Conservation (phyloP, 2,888 invertebrate genomes). For the Leptogaster cylindrica region DNA sequence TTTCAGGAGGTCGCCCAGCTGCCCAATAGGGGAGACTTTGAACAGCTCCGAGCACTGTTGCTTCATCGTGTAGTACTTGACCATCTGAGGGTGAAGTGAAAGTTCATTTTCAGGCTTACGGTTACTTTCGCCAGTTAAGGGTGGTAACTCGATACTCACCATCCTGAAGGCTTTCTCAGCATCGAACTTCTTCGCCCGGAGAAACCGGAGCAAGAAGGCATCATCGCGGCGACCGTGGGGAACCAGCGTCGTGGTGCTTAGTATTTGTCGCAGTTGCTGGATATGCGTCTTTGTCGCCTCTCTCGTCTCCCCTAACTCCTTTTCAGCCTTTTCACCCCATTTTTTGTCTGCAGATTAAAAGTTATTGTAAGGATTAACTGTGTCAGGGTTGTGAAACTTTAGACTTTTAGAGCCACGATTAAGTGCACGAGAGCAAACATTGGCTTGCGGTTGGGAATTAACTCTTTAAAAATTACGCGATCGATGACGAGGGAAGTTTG, state of each 20-base stretch:
- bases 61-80: conserved; percentile 62
- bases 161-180: conserved; percentile 62
- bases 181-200: conserved; percentile 66
- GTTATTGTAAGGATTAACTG: background rate
- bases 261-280: conserved; percentile 43
- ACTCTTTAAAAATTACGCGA: background rate
- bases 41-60: conserved; percentile 61
- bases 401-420: too few species aligned
- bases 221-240: conserved; percentile 63
- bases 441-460: background rate
- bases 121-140: background rate
- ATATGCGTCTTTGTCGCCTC: conserved; percentile 42
- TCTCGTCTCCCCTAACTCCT: conserved; percentile 46
- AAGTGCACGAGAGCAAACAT: background rate
- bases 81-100: conserved; percentile 53
- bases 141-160: conserved; percentile 52
- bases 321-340: conserved; percentile 48
- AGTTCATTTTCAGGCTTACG: too few species aligned
- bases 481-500: background rate
- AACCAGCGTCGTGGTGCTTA: conserved; percentile 37
- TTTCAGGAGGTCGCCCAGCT: conserved; percentile 57
- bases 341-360: conserved; percentile 34
- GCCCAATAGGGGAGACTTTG: conserved; percentile 58
- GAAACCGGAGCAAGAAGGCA: conserved; percentile 65
- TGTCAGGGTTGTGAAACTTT: too few species aligned